Evolutionary conservation across 2,888 invertebrate genomes (phyloP).

Genomic region (Hyppa rectilinea): DNA sequence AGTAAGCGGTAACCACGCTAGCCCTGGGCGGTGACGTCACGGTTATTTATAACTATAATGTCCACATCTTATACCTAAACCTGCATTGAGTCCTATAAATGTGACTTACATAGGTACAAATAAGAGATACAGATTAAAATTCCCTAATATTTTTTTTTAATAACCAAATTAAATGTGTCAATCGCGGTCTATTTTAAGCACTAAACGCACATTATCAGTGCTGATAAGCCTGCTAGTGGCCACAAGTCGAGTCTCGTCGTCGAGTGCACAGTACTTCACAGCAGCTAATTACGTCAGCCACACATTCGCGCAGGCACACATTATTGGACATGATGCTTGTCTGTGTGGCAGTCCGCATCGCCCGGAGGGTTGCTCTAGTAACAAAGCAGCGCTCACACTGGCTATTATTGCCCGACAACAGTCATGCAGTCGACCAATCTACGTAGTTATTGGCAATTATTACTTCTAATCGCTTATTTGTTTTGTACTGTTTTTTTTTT

Average conservation of each 20-base stretch:
- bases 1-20: background rate
- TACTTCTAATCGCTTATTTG: too few species aligned
- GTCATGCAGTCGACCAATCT: too few species aligned
- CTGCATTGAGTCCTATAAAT: background rate
- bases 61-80: background rate
- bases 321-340: background rate
- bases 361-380: background rate
- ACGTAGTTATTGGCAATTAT: too few species aligned
- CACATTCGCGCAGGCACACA: background rate
- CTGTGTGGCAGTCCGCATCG: background rate
- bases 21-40: background rate
- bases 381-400: background rate
- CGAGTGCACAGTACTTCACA: conserved; percentile 6
- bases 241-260: too few species aligned
- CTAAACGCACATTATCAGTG: background rate
- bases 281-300: background rate
- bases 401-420: too few species aligned
- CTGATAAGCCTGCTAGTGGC: background rate
- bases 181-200: background rate
- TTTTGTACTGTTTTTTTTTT: too few species aligned
- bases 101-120: background rate
- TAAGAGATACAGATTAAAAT: background rate
- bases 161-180: background rate
- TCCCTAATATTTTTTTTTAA: background rate
- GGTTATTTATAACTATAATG: background rate